phyloP scores from a whole-genome alignment of 2,888 invertebrate species.

The Sipha maydis region DNA sequence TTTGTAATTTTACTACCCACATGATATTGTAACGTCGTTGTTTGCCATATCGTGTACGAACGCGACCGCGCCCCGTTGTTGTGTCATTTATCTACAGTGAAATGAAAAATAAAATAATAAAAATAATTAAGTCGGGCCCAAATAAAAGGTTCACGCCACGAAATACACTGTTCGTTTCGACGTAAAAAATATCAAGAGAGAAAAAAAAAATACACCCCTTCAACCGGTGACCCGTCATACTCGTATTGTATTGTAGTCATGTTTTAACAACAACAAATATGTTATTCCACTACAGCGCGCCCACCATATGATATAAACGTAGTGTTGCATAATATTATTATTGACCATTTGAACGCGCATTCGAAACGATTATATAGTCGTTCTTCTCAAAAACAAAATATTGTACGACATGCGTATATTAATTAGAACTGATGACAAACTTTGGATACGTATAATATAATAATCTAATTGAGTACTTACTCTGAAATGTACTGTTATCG shows the following conservation, averaged over 20 bases:
- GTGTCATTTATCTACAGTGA: not conserved
- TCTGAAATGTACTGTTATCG: not conserved
- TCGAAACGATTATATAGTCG: no score
- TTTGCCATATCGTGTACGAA: not conserved
- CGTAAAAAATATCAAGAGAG: not conserved
- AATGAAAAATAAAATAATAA: not conserved
- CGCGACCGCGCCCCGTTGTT: slow-evolving; percentile 46
- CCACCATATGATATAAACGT: no score
- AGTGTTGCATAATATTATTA: no score
- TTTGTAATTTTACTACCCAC: slow-evolving; percentile 49
- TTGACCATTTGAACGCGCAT: no score
- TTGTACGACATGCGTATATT: no score
- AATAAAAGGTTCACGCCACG: slow-evolving; percentile 5
- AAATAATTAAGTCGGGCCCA: not conserved
- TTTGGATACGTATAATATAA: no score
- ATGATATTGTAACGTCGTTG: slow-evolving; percentile 22
- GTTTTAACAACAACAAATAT: no score
- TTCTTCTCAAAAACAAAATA: no score
- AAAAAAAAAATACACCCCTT: slow-evolving; percentile 1
- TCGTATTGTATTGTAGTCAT: no score
- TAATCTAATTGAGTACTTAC: not conserved
- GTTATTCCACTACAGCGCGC: no score
- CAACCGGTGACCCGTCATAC: not conserved
- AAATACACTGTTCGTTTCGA: not conserved
- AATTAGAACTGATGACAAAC: no score